Evolutionary conservation across 2,888 invertebrate genomes (phyloP).

Genomic region (Mesorhabditis spiculigera): DNA sequence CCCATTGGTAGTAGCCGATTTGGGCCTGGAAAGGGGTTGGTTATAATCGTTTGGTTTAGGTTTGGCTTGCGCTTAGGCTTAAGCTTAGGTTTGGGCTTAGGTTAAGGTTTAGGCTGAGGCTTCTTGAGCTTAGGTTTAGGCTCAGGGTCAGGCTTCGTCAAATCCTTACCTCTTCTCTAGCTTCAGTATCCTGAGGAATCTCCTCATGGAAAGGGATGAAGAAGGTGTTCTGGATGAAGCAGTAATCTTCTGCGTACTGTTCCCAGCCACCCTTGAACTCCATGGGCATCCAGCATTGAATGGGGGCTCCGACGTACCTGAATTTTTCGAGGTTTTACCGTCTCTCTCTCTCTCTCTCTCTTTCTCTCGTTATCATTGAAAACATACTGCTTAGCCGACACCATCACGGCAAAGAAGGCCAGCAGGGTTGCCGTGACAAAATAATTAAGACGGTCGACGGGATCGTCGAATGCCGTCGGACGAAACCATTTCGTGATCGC

Average conservation of each 20-base stretch:
- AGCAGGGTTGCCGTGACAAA: slow-evolving; percentile 51
- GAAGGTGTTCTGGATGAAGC: slow-evolving; percentile 57
- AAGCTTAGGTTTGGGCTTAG: too few species aligned
- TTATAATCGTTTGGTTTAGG: too few species aligned
- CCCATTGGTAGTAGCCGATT: slow-evolving; percentile 58
- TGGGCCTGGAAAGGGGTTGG: slow-evolving; percentile 24
- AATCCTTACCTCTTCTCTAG: slow-evolving; percentile 36
- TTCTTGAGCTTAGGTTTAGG: background rate
- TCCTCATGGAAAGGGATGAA: slow-evolving; percentile 52
- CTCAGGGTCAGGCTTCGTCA: background rate
- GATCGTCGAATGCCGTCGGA: slow-evolving; percentile 52
- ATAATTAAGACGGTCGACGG: slow-evolving; percentile 54
- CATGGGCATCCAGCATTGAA: slow-evolving; percentile 49
- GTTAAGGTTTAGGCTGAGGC: too few species aligned
- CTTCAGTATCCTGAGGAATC: slow-evolving; percentile 47
- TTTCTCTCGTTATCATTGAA: background rate
- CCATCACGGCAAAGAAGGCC: slow-evolving; percentile 56
- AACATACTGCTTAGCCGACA: slow-evolving; percentile 55
- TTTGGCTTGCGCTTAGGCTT: too few species aligned
- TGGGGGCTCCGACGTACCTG: slow-evolving; percentile 51
- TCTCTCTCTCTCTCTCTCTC: background rate
- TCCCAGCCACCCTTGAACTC: slow-evolving; percentile 54
- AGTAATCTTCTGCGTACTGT: slow-evolving; percentile 57
- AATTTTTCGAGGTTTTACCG: slow-evolving; percentile 4
- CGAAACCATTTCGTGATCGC: slow-evolving; percentile 48